Evolutionary conservation across 2,797 vertebrate species (phyloP), one percentile per base, ranked within the genome.

Genomic region (Crax fasciolata): DNA sequence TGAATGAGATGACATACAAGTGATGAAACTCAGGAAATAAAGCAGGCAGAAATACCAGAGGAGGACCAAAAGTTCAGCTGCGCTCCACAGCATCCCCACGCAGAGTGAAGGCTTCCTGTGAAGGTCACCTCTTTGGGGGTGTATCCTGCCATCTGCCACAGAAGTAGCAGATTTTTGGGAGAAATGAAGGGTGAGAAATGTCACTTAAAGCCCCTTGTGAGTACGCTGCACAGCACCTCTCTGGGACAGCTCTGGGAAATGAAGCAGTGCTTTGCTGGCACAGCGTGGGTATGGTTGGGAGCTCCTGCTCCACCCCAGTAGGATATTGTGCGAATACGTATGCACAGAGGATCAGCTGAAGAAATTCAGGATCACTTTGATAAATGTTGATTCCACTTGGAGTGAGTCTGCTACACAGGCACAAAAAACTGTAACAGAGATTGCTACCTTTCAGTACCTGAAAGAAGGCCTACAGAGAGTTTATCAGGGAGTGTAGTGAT

Each of bases 71-170:
- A 81, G 96, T 95, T 95, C 95, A 93, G 55, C 55, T 93, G 83
- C 82, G 65, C 61, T 68, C 70, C 5, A 6, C 91, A 83, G 61
- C 89, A 90, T 85, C 94, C 78, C 94, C 93, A 93, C 90, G 55
- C 89, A 95, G 91, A 86, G 90, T 8, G 18, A 96, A 85, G 61
- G 32, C 91, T 93, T 94, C 62, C 76, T 94, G 93, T 88, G 90
- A 96, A 97, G 80, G 80, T 82, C 94, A 91, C 83, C 67, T 90
- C 51, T 90, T 95, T 97, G 94, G 74, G 80, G 94, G 95, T 87
- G 93, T 94, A 95, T 55, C 80, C 67, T 93, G 63, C 94, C 95
- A 95, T 96, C 94, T 96, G 95, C 90, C 91, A 88, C 16, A 5
- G 85, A 95, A 96, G 48, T 75, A 62, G 48, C 1, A 55, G 70